Conservation (phyloP, 2,888 invertebrate species). For the Metellina segmentata region DNA sequence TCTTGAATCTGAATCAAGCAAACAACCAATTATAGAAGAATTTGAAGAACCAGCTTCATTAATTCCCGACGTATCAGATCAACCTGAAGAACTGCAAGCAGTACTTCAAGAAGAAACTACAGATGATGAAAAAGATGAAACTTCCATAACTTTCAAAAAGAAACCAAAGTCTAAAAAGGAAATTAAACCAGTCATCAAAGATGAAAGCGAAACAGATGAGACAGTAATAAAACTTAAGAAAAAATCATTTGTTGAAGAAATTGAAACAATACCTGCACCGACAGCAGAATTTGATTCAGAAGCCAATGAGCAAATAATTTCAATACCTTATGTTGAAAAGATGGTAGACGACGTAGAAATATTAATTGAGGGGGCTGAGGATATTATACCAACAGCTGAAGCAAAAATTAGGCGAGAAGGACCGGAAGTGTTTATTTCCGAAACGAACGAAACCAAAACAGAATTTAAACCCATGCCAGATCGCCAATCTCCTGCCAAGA, state of each 20-base stretch:
- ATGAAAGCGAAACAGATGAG: constrained; percentile 63
- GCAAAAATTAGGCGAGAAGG: constrained; percentile 66
- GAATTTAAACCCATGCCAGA: constrained; percentile 31
- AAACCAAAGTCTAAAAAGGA: constrained; percentile 72
- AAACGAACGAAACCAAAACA: constrained; percentile 71
- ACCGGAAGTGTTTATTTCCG: constrained; percentile 63
- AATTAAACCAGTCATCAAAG: constrained; percentile 21
- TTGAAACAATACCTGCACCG: constrained; percentile 67
- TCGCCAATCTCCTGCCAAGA: constrained; percentile 9
- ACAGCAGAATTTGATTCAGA: neutral
- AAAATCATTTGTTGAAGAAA: constrained; percentile 78
- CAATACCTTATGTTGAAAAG: constrained; percentile 48
- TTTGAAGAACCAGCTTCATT: constrained; percentile 57
- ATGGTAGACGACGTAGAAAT: constrained; percentile 68
- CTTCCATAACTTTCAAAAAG: constrained; percentile 61
- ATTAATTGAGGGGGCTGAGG: constrained; percentile 77
- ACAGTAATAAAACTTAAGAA: constrained; percentile 78
- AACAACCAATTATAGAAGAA: constrained; percentile 75
- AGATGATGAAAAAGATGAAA: constrained; percentile 66
- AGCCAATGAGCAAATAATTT: constrained; percentile 60
- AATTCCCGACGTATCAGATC: constrained; percentile 44
- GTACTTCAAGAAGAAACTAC: constrained; percentile 63
- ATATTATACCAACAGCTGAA: constrained; percentile 68
- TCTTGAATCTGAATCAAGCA: constrained; percentile 39
- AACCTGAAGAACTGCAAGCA: constrained; percentile 59